A percentile compares a stretch with the other conserved stretches of the same genome.
phyloP scores from a whole-genome alignment of 2,113 vertebrate genomes.

The Petromus typicus region DNA sequence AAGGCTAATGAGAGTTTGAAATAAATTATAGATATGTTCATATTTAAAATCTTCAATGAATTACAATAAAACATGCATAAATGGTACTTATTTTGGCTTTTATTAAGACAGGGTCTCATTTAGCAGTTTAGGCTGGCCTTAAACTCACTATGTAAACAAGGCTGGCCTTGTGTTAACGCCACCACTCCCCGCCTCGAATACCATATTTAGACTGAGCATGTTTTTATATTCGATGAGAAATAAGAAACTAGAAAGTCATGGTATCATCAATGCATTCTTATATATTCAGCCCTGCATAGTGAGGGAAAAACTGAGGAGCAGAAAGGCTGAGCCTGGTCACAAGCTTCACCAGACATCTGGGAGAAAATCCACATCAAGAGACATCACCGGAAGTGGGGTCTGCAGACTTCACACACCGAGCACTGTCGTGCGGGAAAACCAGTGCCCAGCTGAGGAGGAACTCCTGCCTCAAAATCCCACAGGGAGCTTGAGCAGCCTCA shows the following conservation, averaged over 20 bases:
- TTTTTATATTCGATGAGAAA: constrained; percentile 34
- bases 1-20: constrained; percentile 65
- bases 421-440: too few species aligned
- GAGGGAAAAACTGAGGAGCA: not conserved
- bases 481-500: not conserved
- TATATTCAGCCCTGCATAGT: not conserved
- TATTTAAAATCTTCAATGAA: constrained; percentile 68
- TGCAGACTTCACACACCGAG: too few species aligned
- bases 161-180: not conserved
- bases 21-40: constrained; percentile 65
- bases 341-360: not conserved
- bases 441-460: not conserved
- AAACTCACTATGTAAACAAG: not conserved
- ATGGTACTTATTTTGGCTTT: constrained; percentile 33
- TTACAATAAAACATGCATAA: constrained; percentile 46
- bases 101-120: not conserved
- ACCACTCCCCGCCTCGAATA: not conserved
- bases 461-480: not conserved
- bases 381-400: not conserved
- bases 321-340: not conserved
- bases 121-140: not conserved
- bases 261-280: not conserved
- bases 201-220: not conserved
- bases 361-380: not conserved
- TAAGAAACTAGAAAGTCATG: constrained; percentile 33